Conservation (phyloP, 2,113 vertebrate genomes). For the Toxotes jaculatrix region DNA sequence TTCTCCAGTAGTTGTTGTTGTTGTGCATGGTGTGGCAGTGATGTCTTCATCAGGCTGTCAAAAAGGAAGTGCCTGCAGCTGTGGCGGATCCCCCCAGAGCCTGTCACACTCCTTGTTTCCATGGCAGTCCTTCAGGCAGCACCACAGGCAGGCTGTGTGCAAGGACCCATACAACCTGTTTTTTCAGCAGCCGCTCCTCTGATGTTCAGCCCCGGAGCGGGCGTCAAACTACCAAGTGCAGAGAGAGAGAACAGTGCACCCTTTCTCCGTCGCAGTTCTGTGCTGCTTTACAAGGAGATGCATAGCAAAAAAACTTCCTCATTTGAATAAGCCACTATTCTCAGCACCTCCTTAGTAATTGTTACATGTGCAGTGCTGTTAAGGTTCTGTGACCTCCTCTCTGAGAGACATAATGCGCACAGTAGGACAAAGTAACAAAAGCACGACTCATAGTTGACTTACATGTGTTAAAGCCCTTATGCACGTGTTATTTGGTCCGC, state of each 20-base stretch:
- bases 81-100: slow-evolving; percentile 86
- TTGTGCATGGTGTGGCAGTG: slow-evolving; percentile 83
- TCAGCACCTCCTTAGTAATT: slow-evolving; percentile 74
- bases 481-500: slow-evolving; percentile 63
- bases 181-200: slow-evolving; percentile 83
- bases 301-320: slow-evolving; percentile 61
- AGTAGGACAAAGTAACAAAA: slow-evolving; percentile 69
- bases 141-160: slow-evolving; percentile 87
- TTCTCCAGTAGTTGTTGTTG: slow-evolving; percentile 73
- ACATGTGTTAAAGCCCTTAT: slow-evolving; percentile 75
- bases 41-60: slow-evolving; percentile 90
- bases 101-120: slow-evolving; percentile 89
- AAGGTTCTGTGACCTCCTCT: slow-evolving; percentile 71
- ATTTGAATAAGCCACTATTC: slow-evolving; percentile 79
- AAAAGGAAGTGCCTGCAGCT: slow-evolving; percentile 86
- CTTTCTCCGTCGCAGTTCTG: slow-evolving; percentile 70
- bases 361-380: slow-evolving; percentile 70
- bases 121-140: slow-evolving; percentile 90
- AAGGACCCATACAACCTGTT: slow-evolving; percentile 88
- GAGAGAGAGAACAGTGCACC: slow-evolving; percentile 64
- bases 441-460: slow-evolving; percentile 65
- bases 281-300: slow-evolving; percentile 70
- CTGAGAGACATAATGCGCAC: slow-evolving; percentile 58
- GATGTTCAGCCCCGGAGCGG: slow-evolving; percentile 86
- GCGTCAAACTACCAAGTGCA: slow-evolving; percentile 80